Base-by-base conservation (phyloP, 2,888 invertebrate genomes). In the Calameuta pallipes region DNA sequence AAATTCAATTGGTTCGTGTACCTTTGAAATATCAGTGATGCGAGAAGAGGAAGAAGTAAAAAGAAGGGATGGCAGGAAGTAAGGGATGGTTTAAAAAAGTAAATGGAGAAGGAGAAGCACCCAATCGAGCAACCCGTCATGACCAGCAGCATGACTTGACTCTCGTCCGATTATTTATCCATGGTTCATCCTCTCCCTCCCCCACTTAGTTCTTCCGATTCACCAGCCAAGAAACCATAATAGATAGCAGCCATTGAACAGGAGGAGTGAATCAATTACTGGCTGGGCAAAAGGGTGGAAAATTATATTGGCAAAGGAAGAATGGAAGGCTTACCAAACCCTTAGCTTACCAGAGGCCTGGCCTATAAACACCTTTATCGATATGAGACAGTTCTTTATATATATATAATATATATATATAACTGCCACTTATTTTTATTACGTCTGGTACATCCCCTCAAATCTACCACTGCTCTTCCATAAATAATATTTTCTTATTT, bases 91-190 rank as follows among this genome's bases (percentile, higher is more conserved):
- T 4, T 23, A 34, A 37, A 37, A n/a, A 30, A 6, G 33, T 33
- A 33, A 34, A 74, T 82, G 81, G 81, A 85, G 83, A 85, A 81
- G 84, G 80, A 34, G 82, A 84, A 80, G 82, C 81, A 82, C 80
- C 83, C 85, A 85, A 87, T 87, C 83, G 87, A 80, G 81, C 77
- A 81, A 86, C 80, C 80, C 83, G 87, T 87, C 87, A 86, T 85
- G 82, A 81, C 76, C 86, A 87, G 85, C 78, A 79, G 80, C 78
- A 75, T 79, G 80, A 75, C 79, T 79, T 81, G 80, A 80, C 83
- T 82, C 81, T 73, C 79, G 82, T 69, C 76, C 85, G 85, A 85
- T 87, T 87, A 87, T 83, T 85, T 82, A 85, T 81, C 80, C 56
- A 56, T 56, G 56, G 56, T 56, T 23, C 13, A 15, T 4, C 41